These are phyloP conservation scores for Mimas tiliae DNA, from an alignment of 2,888 invertebrate genomes.

Conservation along the genomic window DNA sequence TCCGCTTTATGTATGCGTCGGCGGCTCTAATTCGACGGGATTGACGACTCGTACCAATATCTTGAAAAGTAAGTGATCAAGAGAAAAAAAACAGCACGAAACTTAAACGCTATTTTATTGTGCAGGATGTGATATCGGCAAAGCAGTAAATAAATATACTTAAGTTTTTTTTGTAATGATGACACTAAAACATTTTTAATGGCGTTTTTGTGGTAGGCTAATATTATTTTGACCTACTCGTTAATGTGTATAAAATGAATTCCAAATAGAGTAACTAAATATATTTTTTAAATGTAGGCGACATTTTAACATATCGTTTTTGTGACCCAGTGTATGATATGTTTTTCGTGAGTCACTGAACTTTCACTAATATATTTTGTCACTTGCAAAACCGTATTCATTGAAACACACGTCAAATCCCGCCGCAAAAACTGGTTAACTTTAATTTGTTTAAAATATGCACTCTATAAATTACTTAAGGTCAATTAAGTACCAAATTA, in stretches of 20 bases:
- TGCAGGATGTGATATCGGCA: slow-evolving; percentile 6
- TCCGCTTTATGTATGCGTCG: slow-evolving; percentile 15
- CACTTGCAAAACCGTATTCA: background rate
- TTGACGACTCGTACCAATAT: slow-evolving; percentile 15
- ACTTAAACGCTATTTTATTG: slow-evolving; percentile 19
- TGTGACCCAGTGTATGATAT: slow-evolving; percentile 16
- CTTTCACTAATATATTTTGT: slow-evolving; percentile 22
- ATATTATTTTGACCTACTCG: background rate
- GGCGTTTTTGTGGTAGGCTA: background rate
- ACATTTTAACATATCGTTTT: slow-evolving; percentile 14
- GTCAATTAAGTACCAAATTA: slow-evolving; percentile 21
- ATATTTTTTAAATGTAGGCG: slow-evolving; percentile 6
- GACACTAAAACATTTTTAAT: background rate
- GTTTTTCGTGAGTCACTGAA: slow-evolving; percentile 15
- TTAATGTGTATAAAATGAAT: no score
- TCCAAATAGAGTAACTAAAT: background rate
- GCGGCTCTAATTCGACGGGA: slow-evolving; percentile 22
- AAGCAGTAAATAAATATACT: slow-evolving; percentile 4
- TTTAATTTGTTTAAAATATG: slow-evolving; percentile 2
- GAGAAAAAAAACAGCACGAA: slow-evolving; percentile 8
- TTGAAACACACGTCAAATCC: slow-evolving; percentile 2
- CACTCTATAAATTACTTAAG: slow-evolving; percentile 16
- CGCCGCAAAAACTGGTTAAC: slow-evolving; percentile 16
- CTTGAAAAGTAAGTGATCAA: slow-evolving; percentile 11
- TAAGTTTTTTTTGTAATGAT: slow-evolving; percentile 7